Evolutionary conservation across 1,140 invertebrate genomes (phyloP).

Genomic region (Atta colombica): DNA sequence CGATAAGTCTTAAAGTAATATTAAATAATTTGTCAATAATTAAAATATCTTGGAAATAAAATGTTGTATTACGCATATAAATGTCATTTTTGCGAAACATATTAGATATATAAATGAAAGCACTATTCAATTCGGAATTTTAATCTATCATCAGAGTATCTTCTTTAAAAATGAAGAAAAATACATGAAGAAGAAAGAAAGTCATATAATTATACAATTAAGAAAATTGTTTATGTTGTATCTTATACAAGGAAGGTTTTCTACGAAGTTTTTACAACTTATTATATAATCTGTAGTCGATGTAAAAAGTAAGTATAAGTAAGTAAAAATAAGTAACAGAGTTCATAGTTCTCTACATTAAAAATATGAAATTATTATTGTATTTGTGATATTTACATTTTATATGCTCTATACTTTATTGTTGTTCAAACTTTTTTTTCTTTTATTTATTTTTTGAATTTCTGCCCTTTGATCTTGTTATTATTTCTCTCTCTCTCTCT

Average conservation of each 20-base stretch:
- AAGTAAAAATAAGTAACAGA: background rate
- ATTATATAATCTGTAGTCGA: background rate
- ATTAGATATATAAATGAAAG: background rate
- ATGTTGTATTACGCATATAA: background rate
- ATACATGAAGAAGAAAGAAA: background rate
- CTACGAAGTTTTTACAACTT: background rate
- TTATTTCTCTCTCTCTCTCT: too few relatives aligned
- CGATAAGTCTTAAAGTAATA: background rate
- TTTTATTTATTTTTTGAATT: too few relatives aligned
- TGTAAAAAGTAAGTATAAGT: constrained; percentile 8
- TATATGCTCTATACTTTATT: background rate
- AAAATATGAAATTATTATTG: constrained; percentile 22
- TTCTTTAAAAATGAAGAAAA: background rate
- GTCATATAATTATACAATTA: background rate
- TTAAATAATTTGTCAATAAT: background rate
- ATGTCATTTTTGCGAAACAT: background rate
- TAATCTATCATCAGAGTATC: background rate
- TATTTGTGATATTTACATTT: constrained; percentile 21
- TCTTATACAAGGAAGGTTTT: background rate
- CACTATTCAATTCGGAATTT: background rate
- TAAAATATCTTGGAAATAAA: constrained; percentile 2
- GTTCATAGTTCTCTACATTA: background rate
- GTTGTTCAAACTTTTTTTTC: background rate
- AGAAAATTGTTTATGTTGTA: background rate
- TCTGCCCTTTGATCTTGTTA: too few relatives aligned